Evolutionary conservation across 2,888 invertebrate genomes (phyloP), one percentile per base, ranked within the genome.

Genomic region (Pseudococcus longispinus): DNA sequence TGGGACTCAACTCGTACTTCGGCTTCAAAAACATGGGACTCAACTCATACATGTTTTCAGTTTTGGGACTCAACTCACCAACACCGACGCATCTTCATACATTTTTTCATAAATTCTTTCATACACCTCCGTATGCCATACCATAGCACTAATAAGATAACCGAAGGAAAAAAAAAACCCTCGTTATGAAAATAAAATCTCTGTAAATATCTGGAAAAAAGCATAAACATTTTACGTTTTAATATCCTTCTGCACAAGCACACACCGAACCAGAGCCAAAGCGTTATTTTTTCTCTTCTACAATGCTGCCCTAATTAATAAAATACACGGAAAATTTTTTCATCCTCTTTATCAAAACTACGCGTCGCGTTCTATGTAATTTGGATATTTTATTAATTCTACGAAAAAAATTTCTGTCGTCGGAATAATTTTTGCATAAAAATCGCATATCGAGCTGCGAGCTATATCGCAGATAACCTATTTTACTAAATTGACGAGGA

Each of bases 281-380:
- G 15, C 77, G 42, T 42, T 11, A 18, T 42, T 80, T 80, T 80
- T 2, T 32, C 18, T n/a, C 37, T 20, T 5, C 18, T 80, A 80
- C 42, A 80, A 42, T 20, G 77, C n/a, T 80, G 42, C 1, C 77
- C 77, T 80, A 80, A 80, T 80, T 80, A 42, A 80, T 80, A 80
- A 80, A 80, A 80, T 80, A 42, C n/a, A 20, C 74, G 42, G 20
- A 15, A 37, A 42, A 80, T 42, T 42, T 37, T 80, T 80, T 42
- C n/a, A 37, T 32, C n/a, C 42, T 15, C 13, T 13, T 46, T 15
- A 15, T 46, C 13, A 46, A 46, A 46, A 46, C 11, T 8, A 13
- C 44, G 37, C 37, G 37, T 37, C 37, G 37, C 37, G n/a, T 37
- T 37, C 4, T 37, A 37, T 9, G 37, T 37, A 37, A 9, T 37